These are phyloP conservation scores for Zophobas atratus DNA, from an alignment of 1,140 invertebrate species.

Conservation along the genomic window DNA sequence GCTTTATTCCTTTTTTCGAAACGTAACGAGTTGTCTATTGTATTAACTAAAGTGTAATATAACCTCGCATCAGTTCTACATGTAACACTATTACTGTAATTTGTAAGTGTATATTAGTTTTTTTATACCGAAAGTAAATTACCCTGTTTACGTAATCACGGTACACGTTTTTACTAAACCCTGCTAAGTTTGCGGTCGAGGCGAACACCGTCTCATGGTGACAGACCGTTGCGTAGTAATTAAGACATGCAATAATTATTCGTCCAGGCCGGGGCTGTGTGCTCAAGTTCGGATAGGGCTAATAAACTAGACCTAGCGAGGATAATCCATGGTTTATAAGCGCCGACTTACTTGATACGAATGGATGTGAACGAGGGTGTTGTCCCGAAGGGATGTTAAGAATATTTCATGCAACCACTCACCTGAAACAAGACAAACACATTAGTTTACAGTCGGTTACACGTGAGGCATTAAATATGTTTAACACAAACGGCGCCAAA, in stretches of 20 bases:
- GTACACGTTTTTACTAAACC: not conserved
- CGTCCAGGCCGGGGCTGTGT: not conserved
- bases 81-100: no score
- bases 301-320: slow-evolving; percentile 22
- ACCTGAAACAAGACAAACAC: slow-evolving; percentile 53
- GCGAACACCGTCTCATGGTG: not conserved
- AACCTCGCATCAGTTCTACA: no score
- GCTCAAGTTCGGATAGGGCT: slow-evolving; percentile 15
- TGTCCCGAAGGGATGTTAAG: slow-evolving; percentile 44
- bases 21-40: no score
- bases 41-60: no score
- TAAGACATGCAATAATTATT: slow-evolving; percentile 27
- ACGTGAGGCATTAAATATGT: slow-evolving; percentile 45
- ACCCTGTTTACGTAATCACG: not conserved
- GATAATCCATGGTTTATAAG: slow-evolving; percentile 42
- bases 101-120: no score
- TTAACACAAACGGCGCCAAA: slow-evolving; percentile 8
- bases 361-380: slow-evolving; percentile 37
- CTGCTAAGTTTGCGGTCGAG: not conserved
- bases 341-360: slow-evolving; percentile 46
- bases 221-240: not conserved
- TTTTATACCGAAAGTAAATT: no score
- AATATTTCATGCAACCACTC: slow-evolving; percentile 50
- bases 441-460: slow-evolving; percentile 47
- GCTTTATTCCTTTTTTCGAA: no score